Evolutionary conservation across 1,140 invertebrate species (phyloP), one percentile per base, ranked within the genome.

Genomic region (Drusus annulatus): DNA sequence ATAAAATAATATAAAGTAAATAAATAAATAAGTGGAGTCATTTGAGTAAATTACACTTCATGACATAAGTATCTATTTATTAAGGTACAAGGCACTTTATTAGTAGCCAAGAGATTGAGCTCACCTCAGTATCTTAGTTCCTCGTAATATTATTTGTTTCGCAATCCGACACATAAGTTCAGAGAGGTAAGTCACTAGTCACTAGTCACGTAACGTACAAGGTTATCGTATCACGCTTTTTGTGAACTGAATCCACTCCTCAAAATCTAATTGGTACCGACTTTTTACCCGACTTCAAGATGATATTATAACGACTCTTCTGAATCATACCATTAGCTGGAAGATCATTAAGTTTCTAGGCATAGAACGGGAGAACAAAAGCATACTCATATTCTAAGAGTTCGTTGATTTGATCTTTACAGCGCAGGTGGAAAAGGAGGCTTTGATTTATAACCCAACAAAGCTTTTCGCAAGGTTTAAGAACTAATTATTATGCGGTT

Each of bases 261-360:
- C 73, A 76, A 74, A 76, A 60, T 45, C 19, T 81, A 81, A 81
- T 81, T 81, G 80, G 80, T 60, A 68, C 75, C 76, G 36, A 19
- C 69, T 13, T 28, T 25, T 19, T 51, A 28, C 60, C 31, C 45
- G 58, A 69, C 76, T 65, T 36, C 28, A 6, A 50, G 69, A 65
- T 73, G 58, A 76, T 76, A 68, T 45, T 45, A 45, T 80, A 80
- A 80, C 62, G 79, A 75, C 36, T 36, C 23, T 51, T 36, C 31
- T 19, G 54, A 80, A 68, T 54, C 31, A 73, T 31, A 45, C 36
- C 60, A 80, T 80, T 80, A 80, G 25, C 71, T 21, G 7, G 31
- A 5, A 17, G 65, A 45, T 69, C 65, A 69, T 69, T 69, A 69
- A 69, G 65, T 69, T 8, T 8, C 65, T 50, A 45, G 13, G 54